Base-by-base conservation (phyloP, 2,888 invertebrate genomes). In the Ichneumoninae sp. region DNA sequence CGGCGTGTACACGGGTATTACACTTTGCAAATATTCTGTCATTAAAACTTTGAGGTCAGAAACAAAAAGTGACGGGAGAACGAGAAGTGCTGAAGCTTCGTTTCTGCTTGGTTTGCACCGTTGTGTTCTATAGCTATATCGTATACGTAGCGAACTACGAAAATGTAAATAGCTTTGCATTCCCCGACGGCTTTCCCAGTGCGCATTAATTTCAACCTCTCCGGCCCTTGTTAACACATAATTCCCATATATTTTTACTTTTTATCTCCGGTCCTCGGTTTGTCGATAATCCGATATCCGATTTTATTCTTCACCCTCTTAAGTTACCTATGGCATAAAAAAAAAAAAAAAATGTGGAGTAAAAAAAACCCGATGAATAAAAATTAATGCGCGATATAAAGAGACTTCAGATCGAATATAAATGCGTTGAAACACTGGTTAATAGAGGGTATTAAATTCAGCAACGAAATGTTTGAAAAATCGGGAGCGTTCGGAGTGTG, bases 21-120 rank as follows among this genome's bases (percentile, higher is more conserved):
- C 54, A 81, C 69, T 81, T 78, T 60, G 81, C 78, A 71, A 84
- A 84, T 84, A 78, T 81, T 81, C 70, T 68, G 74, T 84, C 84
- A 78, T 84, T 84, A 63, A 81, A 84, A 78, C 63, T 84, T 84
- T 84, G 69, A 75, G 78, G 71, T 83, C 57, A 75, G 66, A 75
- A 44, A 80, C 47, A 65, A 65, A 75, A 75, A 65, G 75, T 65
- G 33, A 75, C 47, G 63, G 63, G 22, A 33, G 33, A 10, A 33
- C 26, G 63, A 0, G 33, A 26, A 57, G 26, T 16, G 54, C 7
- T 36, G 73, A 44, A 60, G 57, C 57, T 57, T 40, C 57, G 60
- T 60, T 73, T 60, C 73, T 19, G 26, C n/a, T 63, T 10, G 16
- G 60, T 13, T 33, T 30, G 16, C 30, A 60, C 22, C 22, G 22